A percentile compares a stretch with the other conserved stretches of the same genome.
phyloP scores from a whole-genome alignment of 2,113 vertebrate species.

The Kryptolebias marmoratus region DNA sequence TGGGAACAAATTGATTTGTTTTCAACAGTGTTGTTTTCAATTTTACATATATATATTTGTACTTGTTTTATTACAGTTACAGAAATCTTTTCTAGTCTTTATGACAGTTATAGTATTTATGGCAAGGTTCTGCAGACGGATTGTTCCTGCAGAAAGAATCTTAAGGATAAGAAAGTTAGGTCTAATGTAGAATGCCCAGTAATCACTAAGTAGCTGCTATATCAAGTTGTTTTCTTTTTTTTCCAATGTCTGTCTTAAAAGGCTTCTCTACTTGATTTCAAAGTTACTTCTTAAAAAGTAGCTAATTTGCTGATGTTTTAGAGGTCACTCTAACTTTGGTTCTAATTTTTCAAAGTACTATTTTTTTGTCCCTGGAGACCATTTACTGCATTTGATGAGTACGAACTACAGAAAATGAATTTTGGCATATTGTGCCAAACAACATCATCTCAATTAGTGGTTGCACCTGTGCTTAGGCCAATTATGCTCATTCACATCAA shows the following conservation, averaged over 20 bases:
- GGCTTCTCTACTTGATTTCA: conserved; percentile 8
- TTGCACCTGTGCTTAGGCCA: conserved; percentile 52
- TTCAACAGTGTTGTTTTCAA: too few species aligned
- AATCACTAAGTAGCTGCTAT: neutral
- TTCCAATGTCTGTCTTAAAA: neutral
- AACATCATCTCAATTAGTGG: conserved; percentile 48
- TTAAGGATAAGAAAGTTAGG: neutral
- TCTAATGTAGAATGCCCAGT: neutral
- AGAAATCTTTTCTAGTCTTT: too few species aligned
- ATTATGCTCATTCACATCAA: conserved; percentile 50
- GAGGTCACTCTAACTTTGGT: conserved; percentile 24
- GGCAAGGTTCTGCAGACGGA: too few species aligned
- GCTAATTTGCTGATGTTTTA: conserved; percentile 5
- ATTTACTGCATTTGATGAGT: conserved; percentile 16
- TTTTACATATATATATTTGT: too few species aligned
- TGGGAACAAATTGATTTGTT: too few species aligned
- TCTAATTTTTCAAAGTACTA: conserved; percentile 14
- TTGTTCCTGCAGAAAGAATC: neutral
- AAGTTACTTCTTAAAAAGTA: conserved; percentile 8
- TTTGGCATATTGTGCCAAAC: conserved; percentile 17
- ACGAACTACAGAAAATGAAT: conserved; percentile 20
- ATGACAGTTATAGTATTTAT: too few species aligned
- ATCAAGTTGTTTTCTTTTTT: neutral
- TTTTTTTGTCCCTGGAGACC: conserved; percentile 3
- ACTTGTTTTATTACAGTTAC: too few species aligned